These are phyloP conservation scores for Drosophila formosana DNA, from an alignment of 2,888 invertebrate genomes.

Conservation along the genomic window DNA sequence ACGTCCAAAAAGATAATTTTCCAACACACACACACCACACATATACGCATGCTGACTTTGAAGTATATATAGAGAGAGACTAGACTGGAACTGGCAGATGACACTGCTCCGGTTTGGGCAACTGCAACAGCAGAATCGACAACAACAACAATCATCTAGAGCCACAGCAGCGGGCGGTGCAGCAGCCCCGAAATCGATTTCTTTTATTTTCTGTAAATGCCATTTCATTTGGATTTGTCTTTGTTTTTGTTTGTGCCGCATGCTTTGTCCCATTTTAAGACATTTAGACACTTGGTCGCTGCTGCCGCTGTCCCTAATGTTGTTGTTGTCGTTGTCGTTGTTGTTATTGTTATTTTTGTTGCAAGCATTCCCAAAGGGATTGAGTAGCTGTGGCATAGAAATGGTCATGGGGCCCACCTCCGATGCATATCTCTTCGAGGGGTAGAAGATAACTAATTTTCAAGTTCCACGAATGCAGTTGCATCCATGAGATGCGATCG, in stretches of 20 bases:
- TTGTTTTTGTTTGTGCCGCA: conserved; percentile 69
- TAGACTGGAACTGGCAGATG: conserved; percentile 59
- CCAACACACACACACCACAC: conserved; percentile 39
- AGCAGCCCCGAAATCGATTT: conserved; percentile 67
- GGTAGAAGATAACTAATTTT: conserved; percentile 75
- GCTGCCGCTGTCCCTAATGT: conserved; percentile 21
- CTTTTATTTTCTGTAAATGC: conserved; percentile 72
- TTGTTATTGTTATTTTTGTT: conserved; percentile 58
- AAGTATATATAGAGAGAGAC: conserved; percentile 24
- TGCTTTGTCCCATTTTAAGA: conserved; percentile 78
- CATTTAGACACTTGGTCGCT: conserved; percentile 65
- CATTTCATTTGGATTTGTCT: conserved; percentile 69
- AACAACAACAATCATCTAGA: neutral
- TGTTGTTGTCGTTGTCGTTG: conserved; percentile 24
- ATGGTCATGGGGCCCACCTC: conserved; percentile 51
- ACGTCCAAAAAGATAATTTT: conserved; percentile 59
- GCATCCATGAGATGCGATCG: conserved; percentile 45
- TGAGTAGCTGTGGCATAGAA: conserved; percentile 54
- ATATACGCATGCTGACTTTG: neutral
- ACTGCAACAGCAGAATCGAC: conserved; percentile 39
- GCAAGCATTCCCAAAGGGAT: conserved; percentile 69
- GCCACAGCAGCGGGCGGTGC: conserved; percentile 52
- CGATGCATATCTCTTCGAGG: conserved; percentile 68
- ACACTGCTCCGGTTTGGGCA: conserved; percentile 71
- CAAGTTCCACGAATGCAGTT: conserved; percentile 74